Conservation (phyloP, 2,797 vertebrate species). For the Masticophis lateralis region DNA sequence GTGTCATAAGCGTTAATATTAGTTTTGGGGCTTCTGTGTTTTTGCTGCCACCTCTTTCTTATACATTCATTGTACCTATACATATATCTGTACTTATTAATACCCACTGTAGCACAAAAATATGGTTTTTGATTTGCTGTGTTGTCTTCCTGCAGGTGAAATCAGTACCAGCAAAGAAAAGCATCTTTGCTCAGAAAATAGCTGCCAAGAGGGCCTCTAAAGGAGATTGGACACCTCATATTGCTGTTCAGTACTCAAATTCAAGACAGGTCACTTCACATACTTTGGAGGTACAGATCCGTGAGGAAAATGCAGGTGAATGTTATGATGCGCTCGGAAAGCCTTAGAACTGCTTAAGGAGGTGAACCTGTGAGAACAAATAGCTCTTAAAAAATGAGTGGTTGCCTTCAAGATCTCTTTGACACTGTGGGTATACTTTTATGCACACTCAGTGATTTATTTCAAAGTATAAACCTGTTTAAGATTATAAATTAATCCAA, state of each 20-base stretch:
- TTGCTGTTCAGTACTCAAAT: conserved; percentile 2
- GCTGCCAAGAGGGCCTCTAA: conserved; percentile 80
- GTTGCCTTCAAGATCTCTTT: background rate
- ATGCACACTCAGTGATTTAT: background rate
- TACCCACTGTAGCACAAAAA: background rate
- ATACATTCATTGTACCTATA: background rate
- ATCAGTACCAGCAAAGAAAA: conserved; percentile 75
- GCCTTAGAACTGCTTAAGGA: background rate
- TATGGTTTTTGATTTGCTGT: background rate
- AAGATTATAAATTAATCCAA: background rate
- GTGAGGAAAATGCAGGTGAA: conserved; percentile 24
- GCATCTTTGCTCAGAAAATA: conserved; percentile 94
- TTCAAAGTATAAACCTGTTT: background rate
- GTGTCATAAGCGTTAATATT: background rate
- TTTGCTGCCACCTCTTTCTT: background rate
- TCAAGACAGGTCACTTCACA: background rate
- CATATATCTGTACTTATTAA: background rate
- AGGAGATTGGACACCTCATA: conserved; percentile 40
- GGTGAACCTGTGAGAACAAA: background rate
- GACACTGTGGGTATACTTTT: background rate
- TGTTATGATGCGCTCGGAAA: background rate
- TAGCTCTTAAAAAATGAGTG: background rate
- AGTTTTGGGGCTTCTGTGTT: background rate
- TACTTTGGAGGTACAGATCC: background rate
- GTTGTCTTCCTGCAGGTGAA: conserved; percentile 59